Conservation (phyloP, 2,797 vertebrate genomes). For the Glyptemys insculpta region DNA sequence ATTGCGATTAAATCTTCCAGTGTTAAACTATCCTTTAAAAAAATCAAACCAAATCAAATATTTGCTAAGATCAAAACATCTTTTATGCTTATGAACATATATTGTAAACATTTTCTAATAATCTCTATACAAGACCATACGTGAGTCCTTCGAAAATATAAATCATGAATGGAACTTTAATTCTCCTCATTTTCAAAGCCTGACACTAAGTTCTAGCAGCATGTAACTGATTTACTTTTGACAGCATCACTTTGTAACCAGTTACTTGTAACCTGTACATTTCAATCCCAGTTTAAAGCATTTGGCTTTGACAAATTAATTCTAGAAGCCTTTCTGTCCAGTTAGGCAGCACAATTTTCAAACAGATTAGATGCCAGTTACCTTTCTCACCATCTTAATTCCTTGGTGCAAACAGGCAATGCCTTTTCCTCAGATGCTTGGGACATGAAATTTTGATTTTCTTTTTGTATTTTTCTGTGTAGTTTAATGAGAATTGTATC, state of each 20-base stretch:
- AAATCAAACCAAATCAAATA: not conserved
- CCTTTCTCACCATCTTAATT: not conserved
- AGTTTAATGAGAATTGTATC: not conserved
- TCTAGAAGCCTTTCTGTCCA: not conserved
- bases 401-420: not conserved
- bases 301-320: constrained; percentile 42
- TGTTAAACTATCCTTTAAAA: constrained; percentile 5
- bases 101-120: not conserved
- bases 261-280: constrained; percentile 39
- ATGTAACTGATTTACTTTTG: constrained; percentile 30
- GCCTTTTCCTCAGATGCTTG: not conserved
- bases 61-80: not conserved
- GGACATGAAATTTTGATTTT: not conserved
- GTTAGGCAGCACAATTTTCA: not conserved
- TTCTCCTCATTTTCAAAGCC: constrained; percentile 44
- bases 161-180: constrained; percentile 60
- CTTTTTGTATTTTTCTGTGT: not conserved
- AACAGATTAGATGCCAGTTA: not conserved
- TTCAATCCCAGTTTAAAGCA: constrained; percentile 5
- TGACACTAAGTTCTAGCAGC: constrained; percentile 30
- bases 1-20: rapidly evolving
- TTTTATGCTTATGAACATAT: not conserved
- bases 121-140: constrained; percentile 36
- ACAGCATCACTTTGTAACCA: constrained; percentile 23
- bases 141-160: constrained; percentile 32